Evolutionary conservation across 2,888 invertebrate species (phyloP).

Genomic region (Aromia moschata): DNA sequence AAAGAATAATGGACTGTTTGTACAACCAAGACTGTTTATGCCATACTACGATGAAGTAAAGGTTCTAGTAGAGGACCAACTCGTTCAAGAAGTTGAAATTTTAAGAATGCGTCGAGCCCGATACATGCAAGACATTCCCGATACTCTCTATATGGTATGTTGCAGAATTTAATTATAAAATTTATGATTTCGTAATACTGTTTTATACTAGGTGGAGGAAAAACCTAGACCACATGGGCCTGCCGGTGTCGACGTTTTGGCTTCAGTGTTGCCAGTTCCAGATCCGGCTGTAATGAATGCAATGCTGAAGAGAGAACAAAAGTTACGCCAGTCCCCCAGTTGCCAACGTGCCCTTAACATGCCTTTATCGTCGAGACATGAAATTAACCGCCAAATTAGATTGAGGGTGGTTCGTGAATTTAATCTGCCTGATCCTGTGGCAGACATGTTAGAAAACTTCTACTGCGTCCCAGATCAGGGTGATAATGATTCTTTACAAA

Average conservation of each 20-base stretch:
- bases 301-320: constrained; percentile 87
- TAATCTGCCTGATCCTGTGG: constrained; percentile 89
- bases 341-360: constrained; percentile 81
- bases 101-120: constrained; percentile 63
- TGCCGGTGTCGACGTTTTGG: constrained; percentile 71
- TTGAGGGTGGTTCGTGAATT: constrained; percentile 93
- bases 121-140: constrained; percentile 86
- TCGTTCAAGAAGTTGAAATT: constrained; percentile 75
- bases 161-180: not conserved
- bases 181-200: not conserved
- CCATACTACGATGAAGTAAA: constrained; percentile 96
- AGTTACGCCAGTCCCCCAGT: constrained; percentile 80
- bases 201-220: constrained; percentile 38
- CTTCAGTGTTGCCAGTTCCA: constrained; percentile 77
- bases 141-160: constrained; percentile 88
- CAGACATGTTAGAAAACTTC: constrained; percentile 75
- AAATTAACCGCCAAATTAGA: constrained; percentile 81
- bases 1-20: constrained; percentile 76
- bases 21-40: constrained; percentile 90
- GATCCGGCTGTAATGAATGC: constrained; percentile 78
- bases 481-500: constrained; percentile 59
- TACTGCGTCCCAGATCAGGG: constrained; percentile 57
- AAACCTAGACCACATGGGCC: constrained; percentile 58
- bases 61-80: constrained; percentile 85
- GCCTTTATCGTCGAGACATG: constrained; percentile 78